Conservation (phyloP, 2,113 vertebrate species). For the Motacilla tschutschensis region DNA sequence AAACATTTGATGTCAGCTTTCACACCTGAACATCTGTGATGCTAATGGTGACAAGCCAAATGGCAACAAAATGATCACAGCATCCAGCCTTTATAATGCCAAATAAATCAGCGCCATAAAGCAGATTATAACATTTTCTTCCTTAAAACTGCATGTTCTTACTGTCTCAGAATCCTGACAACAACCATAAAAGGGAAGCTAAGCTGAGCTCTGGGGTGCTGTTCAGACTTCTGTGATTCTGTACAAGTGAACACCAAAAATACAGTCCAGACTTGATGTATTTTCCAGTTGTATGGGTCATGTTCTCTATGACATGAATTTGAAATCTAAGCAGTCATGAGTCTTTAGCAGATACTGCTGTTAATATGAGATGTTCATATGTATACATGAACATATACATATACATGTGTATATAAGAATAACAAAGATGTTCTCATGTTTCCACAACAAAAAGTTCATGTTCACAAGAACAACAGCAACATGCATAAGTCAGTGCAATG, state of each 20-base stretch:
- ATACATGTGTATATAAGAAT: neutral
- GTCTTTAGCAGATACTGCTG: neutral
- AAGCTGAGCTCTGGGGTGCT: neutral
- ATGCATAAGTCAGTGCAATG: neutral
- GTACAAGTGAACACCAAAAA: neutral
- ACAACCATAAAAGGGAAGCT: neutral
- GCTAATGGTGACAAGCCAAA: neutral
- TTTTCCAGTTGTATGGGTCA: neutral
- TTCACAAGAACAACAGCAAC: neutral
- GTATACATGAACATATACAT: too few relatives aligned
- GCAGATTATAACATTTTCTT: neutral
- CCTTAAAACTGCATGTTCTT: neutral
- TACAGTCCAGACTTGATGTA: neutral
- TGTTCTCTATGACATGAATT: neutral
- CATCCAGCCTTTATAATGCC: neutral
- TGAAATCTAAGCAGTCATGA: neutral
- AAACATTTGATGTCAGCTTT: neutral
- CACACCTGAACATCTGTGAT: neutral
- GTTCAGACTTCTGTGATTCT: neutral
- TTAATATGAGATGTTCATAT: neutral
- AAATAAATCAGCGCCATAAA: neutral
- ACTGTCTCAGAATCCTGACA: neutral
- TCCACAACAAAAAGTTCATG: neutral
- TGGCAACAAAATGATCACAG: neutral
- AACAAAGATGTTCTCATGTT: neutral